Percentiles rank a stretch among this genome's conserved stretches.
These are phyloP conservation scores for Melanaphis sacchari DNA, from an alignment of 1,140 invertebrate species.

Conservation along the genomic window DNA sequence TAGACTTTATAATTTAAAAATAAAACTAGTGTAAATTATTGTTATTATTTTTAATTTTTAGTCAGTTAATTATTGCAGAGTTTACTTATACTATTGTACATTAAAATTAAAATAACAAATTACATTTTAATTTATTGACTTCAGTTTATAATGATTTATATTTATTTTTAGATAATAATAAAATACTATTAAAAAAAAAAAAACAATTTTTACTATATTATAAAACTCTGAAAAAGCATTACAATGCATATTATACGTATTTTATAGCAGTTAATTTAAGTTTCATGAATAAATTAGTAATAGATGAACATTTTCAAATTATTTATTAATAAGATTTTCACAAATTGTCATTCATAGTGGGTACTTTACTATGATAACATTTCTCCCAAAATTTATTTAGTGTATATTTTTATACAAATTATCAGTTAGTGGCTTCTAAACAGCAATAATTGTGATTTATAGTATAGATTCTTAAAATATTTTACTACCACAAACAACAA, in stretches of 20 bases:
- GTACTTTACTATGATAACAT: neutral
- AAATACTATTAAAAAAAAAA: neutral
- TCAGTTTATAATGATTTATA: neutral
- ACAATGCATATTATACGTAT: neutral
- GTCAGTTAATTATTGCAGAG: neutral
- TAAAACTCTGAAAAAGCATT: neutral
- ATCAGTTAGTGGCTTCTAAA: neutral
- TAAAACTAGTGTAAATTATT: neutral
- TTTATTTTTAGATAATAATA: neutral
- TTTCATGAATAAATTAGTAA: neutral
- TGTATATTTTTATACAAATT: neutral
- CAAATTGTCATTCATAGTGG: neutral
- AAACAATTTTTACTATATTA: neutral
- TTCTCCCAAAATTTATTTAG: neutral
- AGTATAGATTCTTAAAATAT: neutral
- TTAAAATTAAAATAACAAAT: neutral
- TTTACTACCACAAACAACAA: too few species aligned
- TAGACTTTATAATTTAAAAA: neutral
- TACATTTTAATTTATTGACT: neutral
- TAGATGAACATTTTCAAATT: neutral
- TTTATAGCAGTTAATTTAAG: neutral
- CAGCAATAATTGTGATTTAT: neutral
- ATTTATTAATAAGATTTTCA: neutral
- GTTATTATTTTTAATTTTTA: neutral
- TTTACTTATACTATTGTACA: neutral